phyloP scores from a whole-genome alignment of 2,113 vertebrate species.

The Embiotoca jacksoni region DNA sequence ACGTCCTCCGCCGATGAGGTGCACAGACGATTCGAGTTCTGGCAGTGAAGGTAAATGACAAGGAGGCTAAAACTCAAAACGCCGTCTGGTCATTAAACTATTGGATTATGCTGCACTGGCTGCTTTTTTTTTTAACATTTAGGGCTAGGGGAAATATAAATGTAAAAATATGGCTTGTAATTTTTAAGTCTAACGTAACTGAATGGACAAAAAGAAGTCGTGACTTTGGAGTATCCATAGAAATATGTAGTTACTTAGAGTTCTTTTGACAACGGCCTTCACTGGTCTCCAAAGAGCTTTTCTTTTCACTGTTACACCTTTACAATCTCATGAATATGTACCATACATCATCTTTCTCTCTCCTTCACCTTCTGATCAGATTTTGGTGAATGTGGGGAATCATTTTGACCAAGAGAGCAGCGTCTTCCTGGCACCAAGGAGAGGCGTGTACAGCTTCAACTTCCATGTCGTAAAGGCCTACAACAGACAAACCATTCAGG shows the following conservation, averaged over 20 bases:
- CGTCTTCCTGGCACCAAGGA: constrained; percentile 88
- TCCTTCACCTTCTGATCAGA: constrained; percentile 70
- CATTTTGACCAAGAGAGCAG: constrained; percentile 90
- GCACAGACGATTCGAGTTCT: constrained; percentile 10
- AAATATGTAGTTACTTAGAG: background rate
- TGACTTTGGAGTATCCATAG: background rate
- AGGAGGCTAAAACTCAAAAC: constrained; percentile 23
- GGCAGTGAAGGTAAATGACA: constrained; percentile 9
- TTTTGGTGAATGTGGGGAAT: constrained; percentile 89
- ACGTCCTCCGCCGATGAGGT: background rate
- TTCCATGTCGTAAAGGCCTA: constrained; percentile 93
- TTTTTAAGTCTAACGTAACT: background rate
- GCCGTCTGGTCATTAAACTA: background rate
- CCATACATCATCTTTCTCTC: background rate
- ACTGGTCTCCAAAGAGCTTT: background rate
- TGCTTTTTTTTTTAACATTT: background rate
- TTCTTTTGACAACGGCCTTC: background rate
- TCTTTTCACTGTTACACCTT: background rate
- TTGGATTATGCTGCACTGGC: background rate
- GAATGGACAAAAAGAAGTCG: background rate
- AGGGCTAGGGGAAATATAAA: background rate
- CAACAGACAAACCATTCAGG: constrained; percentile 92
- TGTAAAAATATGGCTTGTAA: constrained; percentile 2
- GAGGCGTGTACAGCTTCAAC: constrained; percentile 91
- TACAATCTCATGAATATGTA: background rate